Conservation (phyloP, 2,888 invertebrate species). For the Dasypogon diadema region DNA sequence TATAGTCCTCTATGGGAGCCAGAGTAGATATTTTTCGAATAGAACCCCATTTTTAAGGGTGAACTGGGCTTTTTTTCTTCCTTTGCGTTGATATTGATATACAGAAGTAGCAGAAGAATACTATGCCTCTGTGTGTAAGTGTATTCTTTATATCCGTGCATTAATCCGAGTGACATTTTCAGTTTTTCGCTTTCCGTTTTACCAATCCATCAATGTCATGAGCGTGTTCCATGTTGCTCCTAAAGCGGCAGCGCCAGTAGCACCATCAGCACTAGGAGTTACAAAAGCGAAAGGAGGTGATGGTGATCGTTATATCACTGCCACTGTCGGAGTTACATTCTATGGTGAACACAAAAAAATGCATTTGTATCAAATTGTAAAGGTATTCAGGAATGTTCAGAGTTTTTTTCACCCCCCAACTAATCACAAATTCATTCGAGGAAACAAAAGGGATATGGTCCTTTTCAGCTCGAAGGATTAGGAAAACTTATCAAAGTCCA, state of each 20-base stretch:
- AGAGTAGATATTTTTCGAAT: slow-evolving; percentile 48
- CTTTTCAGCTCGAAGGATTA: background rate
- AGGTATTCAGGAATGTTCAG: slow-evolving; percentile 25
- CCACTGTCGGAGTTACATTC: slow-evolving; percentile 23
- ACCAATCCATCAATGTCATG: slow-evolving; percentile 62
- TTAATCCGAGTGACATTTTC: slow-evolving; percentile 63
- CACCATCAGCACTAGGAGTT: slow-evolving; percentile 24
- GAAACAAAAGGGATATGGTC: background rate
- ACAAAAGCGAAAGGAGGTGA: slow-evolving; percentile 44
- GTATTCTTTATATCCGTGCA: slow-evolving; percentile 61
- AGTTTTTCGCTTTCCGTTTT: slow-evolving; percentile 62
- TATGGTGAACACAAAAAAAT: slow-evolving; percentile 33
- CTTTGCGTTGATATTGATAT: slow-evolving; percentile 50
- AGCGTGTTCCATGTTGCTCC: slow-evolving; percentile 59
- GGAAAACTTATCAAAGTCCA: background rate
- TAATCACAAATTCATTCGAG: slow-evolving; percentile 11
- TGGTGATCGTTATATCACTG: slow-evolving; percentile 44
- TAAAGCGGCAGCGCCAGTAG: slow-evolving; percentile 25
- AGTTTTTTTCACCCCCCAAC: slow-evolving; percentile 39
- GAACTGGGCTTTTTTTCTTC: slow-evolving; percentile 50
- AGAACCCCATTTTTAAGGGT: slow-evolving; percentile 56
- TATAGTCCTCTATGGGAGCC: slow-evolving; percentile 49
- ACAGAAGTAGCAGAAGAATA: background rate
- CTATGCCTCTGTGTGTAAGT: slow-evolving; percentile 57
- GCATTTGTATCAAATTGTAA: slow-evolving; percentile 46